Conservation (phyloP, 2,113 vertebrate genomes). For the Heterocephalus glaber region DNA sequence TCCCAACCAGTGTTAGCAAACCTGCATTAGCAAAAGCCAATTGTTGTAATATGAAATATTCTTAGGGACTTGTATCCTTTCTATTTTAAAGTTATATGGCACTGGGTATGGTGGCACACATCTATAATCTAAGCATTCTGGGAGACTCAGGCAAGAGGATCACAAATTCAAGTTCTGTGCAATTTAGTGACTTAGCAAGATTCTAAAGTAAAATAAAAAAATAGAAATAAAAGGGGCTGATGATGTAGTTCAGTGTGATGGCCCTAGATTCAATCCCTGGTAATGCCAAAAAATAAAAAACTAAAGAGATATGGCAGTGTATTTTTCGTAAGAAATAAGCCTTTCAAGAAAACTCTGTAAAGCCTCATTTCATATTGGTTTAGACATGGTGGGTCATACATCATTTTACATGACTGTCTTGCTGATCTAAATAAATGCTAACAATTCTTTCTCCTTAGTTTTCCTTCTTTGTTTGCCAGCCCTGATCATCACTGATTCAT, state of each 20-base stretch:
- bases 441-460: background rate
- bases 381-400: background rate
- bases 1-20: slow-evolving; percentile 38
- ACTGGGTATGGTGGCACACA: background rate
- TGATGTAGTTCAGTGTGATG: background rate
- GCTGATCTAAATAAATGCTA: background rate
- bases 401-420: background rate
- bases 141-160: background rate
- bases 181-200: background rate
- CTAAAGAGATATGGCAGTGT: background rate
- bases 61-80: background rate
- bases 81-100: background rate
- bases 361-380: background rate
- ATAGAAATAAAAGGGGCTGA: background rate
- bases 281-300: background rate
- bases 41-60: background rate
- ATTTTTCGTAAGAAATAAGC: slow-evolving; percentile 17
- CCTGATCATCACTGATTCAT: background rate
- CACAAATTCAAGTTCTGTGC: background rate
- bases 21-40: background rate
- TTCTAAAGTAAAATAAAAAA: background rate
- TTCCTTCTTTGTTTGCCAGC: background rate
- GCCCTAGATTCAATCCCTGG: background rate
- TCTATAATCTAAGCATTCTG: background rate
- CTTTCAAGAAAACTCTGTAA: background rate